Conservation (phyloP, 2,113 vertebrate species). For the Zootoca vivipara region DNA sequence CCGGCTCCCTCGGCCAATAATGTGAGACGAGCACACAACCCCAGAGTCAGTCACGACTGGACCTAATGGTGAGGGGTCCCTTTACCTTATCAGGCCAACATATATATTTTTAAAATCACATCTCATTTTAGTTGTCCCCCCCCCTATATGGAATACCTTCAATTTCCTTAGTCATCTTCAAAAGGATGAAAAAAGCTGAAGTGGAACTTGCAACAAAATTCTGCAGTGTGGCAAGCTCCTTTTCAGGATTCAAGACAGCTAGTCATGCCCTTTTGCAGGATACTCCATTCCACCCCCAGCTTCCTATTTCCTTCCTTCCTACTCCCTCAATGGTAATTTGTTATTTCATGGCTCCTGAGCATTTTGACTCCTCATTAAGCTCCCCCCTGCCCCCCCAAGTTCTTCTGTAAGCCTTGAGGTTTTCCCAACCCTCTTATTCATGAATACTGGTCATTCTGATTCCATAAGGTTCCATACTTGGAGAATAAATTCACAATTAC, state of each 20-base stretch:
- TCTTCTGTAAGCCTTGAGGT: neutral
- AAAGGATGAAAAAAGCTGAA: neutral
- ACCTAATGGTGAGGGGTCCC: no score
- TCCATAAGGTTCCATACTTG: neutral
- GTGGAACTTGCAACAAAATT: neutral
- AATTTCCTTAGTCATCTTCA: neutral
- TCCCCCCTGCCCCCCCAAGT: no score
- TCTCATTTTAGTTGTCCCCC: no score
- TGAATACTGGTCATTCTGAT: no score
- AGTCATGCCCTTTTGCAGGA: neutral
- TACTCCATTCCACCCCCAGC: neutral
- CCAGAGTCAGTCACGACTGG: no score
- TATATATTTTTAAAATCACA: no score
- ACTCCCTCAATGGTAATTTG: neutral
- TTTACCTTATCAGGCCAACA: neutral
- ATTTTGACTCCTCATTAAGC: neutral
- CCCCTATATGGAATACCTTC: neutral
- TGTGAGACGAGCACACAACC: no score
- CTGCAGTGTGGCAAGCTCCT: neutral
- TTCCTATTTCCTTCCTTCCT: neutral
- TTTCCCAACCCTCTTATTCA: neutral
- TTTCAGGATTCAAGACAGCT: neutral
- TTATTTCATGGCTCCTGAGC: neutral
- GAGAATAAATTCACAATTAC: neutral
- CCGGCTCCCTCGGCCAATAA: no score